Conservation (phyloP, 2,888 invertebrate genomes). For the Habroteleia sp. region DNA sequence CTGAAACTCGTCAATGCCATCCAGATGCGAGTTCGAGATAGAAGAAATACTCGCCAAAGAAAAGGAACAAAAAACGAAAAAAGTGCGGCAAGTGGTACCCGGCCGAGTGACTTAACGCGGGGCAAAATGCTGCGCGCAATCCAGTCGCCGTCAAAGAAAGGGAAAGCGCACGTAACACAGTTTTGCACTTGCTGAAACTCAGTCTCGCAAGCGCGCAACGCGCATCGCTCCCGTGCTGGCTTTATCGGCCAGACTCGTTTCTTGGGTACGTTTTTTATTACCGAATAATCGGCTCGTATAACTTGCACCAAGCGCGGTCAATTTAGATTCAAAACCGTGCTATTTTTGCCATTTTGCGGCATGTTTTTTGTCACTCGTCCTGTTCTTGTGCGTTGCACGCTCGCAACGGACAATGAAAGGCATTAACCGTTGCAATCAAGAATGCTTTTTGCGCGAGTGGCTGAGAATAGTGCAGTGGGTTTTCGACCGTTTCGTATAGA, state of each 20-base stretch:
- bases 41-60: constrained; percentile 1
- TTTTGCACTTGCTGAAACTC: constrained; percentile 58
- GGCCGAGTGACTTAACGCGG: constrained; percentile 38
- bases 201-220: constrained; percentile 60
- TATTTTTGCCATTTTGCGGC: background rate
- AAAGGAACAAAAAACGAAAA: constrained; percentile 3
- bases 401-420: too few species aligned
- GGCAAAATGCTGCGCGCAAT: constrained; percentile 52
- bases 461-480: too few species aligned
- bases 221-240: constrained; percentile 44
- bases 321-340: too few species aligned
- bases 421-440: too few species aligned
- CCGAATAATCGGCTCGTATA: background rate
- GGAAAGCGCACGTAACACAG: constrained; percentile 63
- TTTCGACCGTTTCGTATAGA: too few species aligned
- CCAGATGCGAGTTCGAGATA: constrained; percentile 37
- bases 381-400: too few species aligned
- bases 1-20: constrained; percentile 63
- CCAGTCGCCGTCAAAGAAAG: constrained; percentile 63
- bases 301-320: too few species aligned
- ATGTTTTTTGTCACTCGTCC: too few species aligned
- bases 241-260: constrained; percentile 38
- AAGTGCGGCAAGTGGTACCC: constrained; percentile 12
- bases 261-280: constrained; percentile 36
- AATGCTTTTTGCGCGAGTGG: too few species aligned